Base-by-base conservation (phyloP, 92 coral and sea anemone genomes). In the Palythoa caribaeorum region DNA sequence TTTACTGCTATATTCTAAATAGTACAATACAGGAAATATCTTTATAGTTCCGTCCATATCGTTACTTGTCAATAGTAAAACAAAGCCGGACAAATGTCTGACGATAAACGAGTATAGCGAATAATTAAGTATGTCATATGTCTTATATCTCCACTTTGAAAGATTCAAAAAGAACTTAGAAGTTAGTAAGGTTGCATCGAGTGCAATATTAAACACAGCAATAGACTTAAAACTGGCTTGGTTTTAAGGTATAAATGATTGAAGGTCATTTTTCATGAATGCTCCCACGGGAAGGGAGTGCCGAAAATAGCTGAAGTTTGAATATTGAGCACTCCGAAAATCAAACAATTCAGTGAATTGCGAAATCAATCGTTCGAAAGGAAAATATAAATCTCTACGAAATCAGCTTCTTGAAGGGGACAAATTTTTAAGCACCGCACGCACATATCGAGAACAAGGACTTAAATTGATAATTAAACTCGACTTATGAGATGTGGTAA, bases 261-360 rank as follows among this genome's bases (percentile, higher is more conserved):
- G 28, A 63, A 63, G 70, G 19, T 16, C 8, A 63, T n/a, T 63
- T 17, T 17, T 9, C 21, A 7, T 63, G 1, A 63, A 20, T 6
- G 19, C 70, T 63, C 28, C 70, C 21, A 63, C 70, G 70, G 70
- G 28, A 63, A 63, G 70, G 70, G 70, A 63, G 70, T n/a, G 70
- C 20, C 70, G 8, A 6, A 17, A 63, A 17, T 5, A 3, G 70
- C 70, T 63, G 70, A 63, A 2, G 70, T 17, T 7, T n/a, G 70
- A 17, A 63, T 63, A 63, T 63, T 63, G 70, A 28, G 6, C 14
- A 20, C 35, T 63, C 6, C 19, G n/a, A 21, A 63, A 63, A 17
- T n/a, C 70, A 63, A 8, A 21, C 70, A 63, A 63, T 17, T n/a
- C 8, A 63, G 19, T n/a, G 35, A 35, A 63, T 63, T 63, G 21